Conservation (phyloP, 2,888 invertebrate genomes). For the Siphonodentalium dalli region DNA sequence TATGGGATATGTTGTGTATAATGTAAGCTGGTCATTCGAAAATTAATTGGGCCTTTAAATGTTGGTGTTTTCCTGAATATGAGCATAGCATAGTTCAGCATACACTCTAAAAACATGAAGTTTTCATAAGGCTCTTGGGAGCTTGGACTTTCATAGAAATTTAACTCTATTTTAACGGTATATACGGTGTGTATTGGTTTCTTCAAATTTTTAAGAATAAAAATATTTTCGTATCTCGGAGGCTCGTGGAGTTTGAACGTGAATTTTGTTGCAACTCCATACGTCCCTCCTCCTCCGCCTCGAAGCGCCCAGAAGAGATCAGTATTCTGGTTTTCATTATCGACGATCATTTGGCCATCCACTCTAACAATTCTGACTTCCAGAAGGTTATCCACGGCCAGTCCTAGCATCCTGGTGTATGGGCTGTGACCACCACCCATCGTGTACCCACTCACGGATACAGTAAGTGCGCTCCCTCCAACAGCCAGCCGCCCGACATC, state of each 20-base stretch:
- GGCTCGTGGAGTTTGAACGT: slow-evolving; percentile 28
- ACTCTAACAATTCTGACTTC: slow-evolving; percentile 29
- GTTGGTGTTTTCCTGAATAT: too few species aligned
- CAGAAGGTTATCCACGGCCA: slow-evolving; percentile 33
- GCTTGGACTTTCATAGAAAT: too few species aligned
- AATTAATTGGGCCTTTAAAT: too few species aligned
- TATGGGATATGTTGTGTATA: too few species aligned
- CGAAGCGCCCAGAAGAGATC: slow-evolving; percentile 37
- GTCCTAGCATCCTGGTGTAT: slow-evolving; percentile 26
- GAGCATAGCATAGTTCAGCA: too few species aligned
- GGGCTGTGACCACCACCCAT: slow-evolving; percentile 37
- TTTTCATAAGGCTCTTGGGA: too few species aligned
- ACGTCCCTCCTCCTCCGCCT: slow-evolving; percentile 34
- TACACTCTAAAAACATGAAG: too few species aligned
- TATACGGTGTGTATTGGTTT: too few species aligned
- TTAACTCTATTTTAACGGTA: too few species aligned
- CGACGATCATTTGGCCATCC: slow-evolving; percentile 21
- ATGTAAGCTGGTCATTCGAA: too few species aligned
- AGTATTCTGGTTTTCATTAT: slow-evolving; percentile 6
- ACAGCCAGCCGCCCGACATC: slow-evolving; percentile 23
- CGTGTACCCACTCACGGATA: slow-evolving; percentile 33
- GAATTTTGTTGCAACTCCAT: slow-evolving; percentile 30
- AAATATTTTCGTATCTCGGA: slow-evolving; percentile 3
- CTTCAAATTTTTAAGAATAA: too few species aligned
- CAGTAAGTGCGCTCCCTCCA: slow-evolving; percentile 30